A percentile compares a stretch with the other conserved stretches of the same genome.
These are phyloP conservation scores for Ceyx erithaca DNA, from an alignment of 2,797 vertebrate genomes.

Conservation along the genomic window DNA sequence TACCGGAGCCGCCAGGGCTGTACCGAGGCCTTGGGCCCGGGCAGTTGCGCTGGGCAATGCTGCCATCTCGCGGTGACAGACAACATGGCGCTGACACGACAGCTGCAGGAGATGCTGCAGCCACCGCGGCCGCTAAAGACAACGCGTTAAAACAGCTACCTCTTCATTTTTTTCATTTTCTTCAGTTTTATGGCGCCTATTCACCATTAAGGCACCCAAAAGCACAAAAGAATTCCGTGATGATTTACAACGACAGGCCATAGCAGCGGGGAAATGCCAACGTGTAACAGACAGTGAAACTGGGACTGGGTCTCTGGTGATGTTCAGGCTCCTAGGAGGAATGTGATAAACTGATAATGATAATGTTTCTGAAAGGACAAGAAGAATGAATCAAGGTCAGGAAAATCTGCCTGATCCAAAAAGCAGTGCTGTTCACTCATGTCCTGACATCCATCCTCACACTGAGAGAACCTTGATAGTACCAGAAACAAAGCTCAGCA, in stretches of 20 bases:
- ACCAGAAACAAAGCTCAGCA: background rate
- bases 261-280: background rate
- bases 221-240: background rate
- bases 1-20: background rate
- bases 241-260: background rate
- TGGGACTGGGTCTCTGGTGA: background rate
- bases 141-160: background rate
- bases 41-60: too few relatives aligned
- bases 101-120: too few relatives aligned
- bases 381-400: background rate
- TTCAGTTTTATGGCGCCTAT: background rate
- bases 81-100: too few relatives aligned
- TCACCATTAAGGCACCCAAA: background rate
- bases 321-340: background rate
- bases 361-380: background rate
- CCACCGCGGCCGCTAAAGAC: background rate
- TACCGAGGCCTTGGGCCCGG: background rate
- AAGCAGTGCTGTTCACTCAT: background rate
- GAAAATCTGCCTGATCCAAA: background rate
- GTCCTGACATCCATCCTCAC: background rate
- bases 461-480: background rate
- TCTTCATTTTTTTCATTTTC: background rate
- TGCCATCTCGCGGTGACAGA: too few relatives aligned
- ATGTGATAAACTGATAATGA: background rate
- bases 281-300: rapidly evolving